Evolutionary conservation across 2,888 invertebrate species (phyloP), one percentile per base, ranked within the genome.

Genomic region (Vannuccia rotundouncinata): DNA sequence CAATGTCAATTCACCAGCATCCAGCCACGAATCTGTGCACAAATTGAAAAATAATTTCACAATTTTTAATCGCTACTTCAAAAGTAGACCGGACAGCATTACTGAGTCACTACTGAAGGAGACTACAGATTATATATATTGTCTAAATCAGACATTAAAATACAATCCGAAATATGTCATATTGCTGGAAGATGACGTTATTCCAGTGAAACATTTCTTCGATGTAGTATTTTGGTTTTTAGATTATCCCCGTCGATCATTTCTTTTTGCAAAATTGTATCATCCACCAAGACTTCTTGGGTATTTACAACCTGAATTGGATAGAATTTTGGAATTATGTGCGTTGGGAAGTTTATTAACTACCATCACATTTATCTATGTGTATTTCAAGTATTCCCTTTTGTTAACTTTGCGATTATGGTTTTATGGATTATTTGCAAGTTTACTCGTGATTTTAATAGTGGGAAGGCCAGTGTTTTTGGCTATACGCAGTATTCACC

Each of bases 221-320:
- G 22, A 5, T 2, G 25, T 22, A 5, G 25, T 66, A 66, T 66
- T 66, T 27, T 27, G 25, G 2, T 66, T 66, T 66, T 22, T 66
- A 66, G 66, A 66, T 27, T 2, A 22, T 66, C 66, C 10, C 13
- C 66, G 66, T 13, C 10, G 25, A 22, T 2, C 10, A n/a, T 66
- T n/a, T 27, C 17, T 22, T 27, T 66, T n/a, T 66, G 25, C 25
- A 66, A 66, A 66, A 22, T 27, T 66, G 66, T 66, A 66, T 22
- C 66, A 66, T 66, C 66, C 66, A 66, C 66, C 66, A 22, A 5
- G 66, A n/a, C 66, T 66, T 66, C 25, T 66, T 5, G 66, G 66
- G 10, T 66, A 13, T 66, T 66, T 66, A 5, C 66, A 66, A 66
- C 66, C 66, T n/a, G 66, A 66, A 22, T 13, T 66, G 2, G 66